Percentiles rank a stretch among this genome's conserved stretches.
These are phyloP conservation scores for Psittacula cyanocephala DNA, from an alignment of 2,113 vertebrate genomes.

Conservation along the genomic window DNA sequence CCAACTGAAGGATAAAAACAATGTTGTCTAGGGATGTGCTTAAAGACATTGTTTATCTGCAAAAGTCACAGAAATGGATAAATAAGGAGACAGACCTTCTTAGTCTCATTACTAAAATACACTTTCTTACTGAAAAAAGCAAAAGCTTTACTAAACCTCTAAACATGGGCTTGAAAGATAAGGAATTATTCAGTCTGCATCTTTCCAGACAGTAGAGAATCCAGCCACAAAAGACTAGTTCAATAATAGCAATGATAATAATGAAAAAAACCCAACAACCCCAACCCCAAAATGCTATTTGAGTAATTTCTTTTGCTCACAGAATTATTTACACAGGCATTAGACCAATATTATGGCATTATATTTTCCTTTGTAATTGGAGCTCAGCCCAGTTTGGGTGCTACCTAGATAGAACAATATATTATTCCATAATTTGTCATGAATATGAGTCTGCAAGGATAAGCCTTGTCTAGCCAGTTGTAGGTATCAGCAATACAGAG, in stretches of 20 bases:
- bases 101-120: not conserved
- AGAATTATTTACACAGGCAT: not conserved
- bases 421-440: not conserved
- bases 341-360: not conserved
- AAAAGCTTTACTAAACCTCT: not conserved
- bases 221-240: not conserved
- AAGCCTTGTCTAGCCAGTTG: not conserved
- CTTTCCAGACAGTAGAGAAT: not conserved
- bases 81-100: not conserved
- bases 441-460: not conserved
- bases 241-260: not conserved
- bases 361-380: not conserved
- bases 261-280: accelerated
- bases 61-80: not conserved
- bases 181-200: not conserved
- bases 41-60: not conserved
- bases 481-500: not conserved
- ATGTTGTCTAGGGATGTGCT: not conserved
- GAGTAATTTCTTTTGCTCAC: not conserved
- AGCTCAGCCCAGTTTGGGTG: not conserved
- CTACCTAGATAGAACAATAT: not conserved
- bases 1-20: not conserved
- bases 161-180: not conserved
- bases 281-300: accelerated
- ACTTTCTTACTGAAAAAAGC: not conserved